These are phyloP conservation scores for Xyrauchen texanus DNA, from an alignment of 2,113 vertebrate species.

Conservation along the genomic window DNA sequence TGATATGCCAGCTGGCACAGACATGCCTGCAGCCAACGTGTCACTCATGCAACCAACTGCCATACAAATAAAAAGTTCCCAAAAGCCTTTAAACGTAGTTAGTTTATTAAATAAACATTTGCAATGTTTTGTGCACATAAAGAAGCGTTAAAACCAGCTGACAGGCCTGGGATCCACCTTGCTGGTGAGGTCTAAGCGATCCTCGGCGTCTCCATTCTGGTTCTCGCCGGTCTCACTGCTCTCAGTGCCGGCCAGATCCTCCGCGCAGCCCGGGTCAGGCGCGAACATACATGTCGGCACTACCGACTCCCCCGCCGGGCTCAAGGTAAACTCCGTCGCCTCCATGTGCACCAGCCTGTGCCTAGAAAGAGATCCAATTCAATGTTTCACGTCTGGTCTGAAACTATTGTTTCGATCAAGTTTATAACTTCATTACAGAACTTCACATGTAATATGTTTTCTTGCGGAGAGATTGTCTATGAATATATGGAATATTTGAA, in stretches of 20 bases:
- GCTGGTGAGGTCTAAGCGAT: conserved; percentile 84
- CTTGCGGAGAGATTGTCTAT: neutral
- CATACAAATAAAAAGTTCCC: neutral
- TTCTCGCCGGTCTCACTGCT: conserved; percentile 61
- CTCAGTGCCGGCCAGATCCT: conserved; percentile 61
- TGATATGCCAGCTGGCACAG: conserved; percentile 37
- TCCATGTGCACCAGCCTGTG: conserved; percentile 68
- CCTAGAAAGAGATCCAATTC: too few relatives aligned
- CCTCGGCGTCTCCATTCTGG: conserved; percentile 78
- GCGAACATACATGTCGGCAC: conserved; percentile 90
- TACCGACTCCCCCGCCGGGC: conserved; percentile 72
- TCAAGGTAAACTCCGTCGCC: conserved; percentile 57
- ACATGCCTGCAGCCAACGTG: conserved; percentile 58
- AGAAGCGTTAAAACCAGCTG: neutral
- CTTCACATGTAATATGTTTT: neutral
- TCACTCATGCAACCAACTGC: conserved; percentile 54
- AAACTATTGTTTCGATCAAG: neutral
- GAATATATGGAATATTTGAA: neutral
- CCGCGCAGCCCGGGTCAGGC: conserved; percentile 76
- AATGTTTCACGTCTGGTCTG: too few relatives aligned
- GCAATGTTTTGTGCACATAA: neutral
- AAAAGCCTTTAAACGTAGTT: neutral
- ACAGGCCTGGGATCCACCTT: conserved; percentile 81
- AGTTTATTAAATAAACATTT: neutral
- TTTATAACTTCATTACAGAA: neutral